Base-by-base conservation (phyloP, 2,888 invertebrate genomes). In the Yponomeuta sedellus region DNA sequence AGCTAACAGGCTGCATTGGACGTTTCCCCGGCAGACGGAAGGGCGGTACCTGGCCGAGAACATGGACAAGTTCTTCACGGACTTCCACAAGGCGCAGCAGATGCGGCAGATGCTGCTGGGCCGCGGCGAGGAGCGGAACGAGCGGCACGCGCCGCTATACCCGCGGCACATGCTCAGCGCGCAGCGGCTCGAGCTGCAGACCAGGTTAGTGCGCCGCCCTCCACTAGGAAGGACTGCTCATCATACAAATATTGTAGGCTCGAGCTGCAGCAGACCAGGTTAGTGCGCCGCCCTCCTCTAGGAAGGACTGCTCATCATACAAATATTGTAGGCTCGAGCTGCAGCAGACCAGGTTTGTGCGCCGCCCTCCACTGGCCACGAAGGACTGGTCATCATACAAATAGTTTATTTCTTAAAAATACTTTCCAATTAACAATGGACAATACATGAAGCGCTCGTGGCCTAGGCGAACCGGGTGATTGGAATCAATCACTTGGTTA, bases 41-140 rank as follows among this genome's bases (percentile, higher is more conserved):
- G 85, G 88, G 70, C 77, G 88, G 72, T 83, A 90, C 74, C 72
- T 86, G 66, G 82, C 86, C 58, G 85, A 92, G 78, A 90, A 90
- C 74, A 94, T 94, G 91, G 93, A 94, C 69, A 94, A 94, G 80
- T 94, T 94, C 83, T 94, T 95, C 92, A 93, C 93, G 64, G 94
- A 95, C 80, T 94, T 94, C 86, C 93, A 94, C 81, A 93, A 94
- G 78, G 93, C 94, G 75, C 93, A 93, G 68, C 92, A 92, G 77
- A 75, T 89, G 79, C 75, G 88, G 68, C 72, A 82, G 70, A 72
- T 83, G 68, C 70, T 89, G 71, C 75, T 86, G 69, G 82, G 76
- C 73, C 78, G 78, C 76, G 74, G 88, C 77, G 69, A 71, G 69
- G 56, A 61, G 65, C 16, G 66, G 81, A 82, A 2, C 34, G 44